Evolutionary conservation across 2,888 invertebrate species (phyloP).

Genomic region (Galeruca laticollis): DNA sequence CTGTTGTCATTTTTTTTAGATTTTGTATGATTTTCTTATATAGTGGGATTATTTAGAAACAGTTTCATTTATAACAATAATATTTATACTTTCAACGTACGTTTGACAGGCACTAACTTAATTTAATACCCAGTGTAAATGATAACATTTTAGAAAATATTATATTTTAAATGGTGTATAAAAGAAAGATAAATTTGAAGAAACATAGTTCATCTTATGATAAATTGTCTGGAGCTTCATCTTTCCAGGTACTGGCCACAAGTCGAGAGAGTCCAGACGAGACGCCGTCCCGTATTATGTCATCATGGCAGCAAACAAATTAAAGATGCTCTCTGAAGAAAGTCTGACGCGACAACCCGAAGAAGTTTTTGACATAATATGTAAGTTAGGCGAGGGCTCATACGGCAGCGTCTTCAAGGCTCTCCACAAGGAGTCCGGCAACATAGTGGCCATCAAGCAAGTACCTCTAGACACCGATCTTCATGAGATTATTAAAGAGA

Average conservation of each 20-base stretch:
- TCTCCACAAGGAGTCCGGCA: constrained; percentile 97
- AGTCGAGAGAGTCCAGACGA: constrained; percentile 10
- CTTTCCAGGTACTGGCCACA: constrained; percentile 46
- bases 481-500: constrained; percentile 99
- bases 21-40: no score
- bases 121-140: no score
- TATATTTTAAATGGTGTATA: no score
- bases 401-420: constrained; percentile 99
- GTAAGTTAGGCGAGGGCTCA: constrained; percentile 97
- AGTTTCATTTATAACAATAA: no score
- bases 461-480: constrained; percentile 99
- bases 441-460: constrained; percentile 96
- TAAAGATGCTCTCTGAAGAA: constrained; percentile 96
- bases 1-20: no score
- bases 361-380: constrained; percentile 99
- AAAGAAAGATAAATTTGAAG: no score
- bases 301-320: constrained; percentile 64
- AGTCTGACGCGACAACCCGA: constrained; percentile 97
- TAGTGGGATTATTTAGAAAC: no score
- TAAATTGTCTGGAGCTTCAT: constrained; percentile 51
- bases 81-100: no score
- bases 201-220: constrained; percentile 36
- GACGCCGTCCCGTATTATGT: constrained; percentile 3
- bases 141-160: no score
- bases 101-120: no score